Base-by-base conservation (phyloP, 2,797 vertebrate genomes). In the Crenichthys baileyi region DNA sequence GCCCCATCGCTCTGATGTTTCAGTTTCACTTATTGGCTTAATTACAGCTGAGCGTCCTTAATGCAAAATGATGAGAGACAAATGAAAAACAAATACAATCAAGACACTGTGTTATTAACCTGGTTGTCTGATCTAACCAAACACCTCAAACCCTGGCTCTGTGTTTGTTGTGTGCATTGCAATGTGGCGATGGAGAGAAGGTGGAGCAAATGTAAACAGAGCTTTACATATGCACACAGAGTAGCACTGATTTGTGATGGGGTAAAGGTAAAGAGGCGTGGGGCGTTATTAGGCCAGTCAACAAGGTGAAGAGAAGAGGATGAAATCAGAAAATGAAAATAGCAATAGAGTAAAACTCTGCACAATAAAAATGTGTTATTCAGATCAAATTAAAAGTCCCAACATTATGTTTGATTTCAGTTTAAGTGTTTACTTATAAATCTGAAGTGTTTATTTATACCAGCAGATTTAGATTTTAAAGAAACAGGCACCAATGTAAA, bases 71-170 rank as follows among this genome's bases (percentile, higher is more conserved):
- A 91, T 83, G 89, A 87, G 87, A 93, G 86, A 94, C 89, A 93
- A 93, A 93, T 92, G 91, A 91, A 94, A 94, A 94, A 92, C 90
- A 94, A 94, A 94, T 93, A 93, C 91, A 94, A 94, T 94, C 92
- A 93, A 89, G 87, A 77, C 84, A 83, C 90, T 90, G 91, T 93
- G 91, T 92, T 91, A 94, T 95, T 95, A 92, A 91, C 86, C 90
- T 85, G 83, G 87, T 89, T 85, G 89, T 93, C 92, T 92, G 85
- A 92, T 88, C 83, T 83, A 76, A 78, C n/a, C 61, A 72, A 78
- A 73, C 84, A 89, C 84, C 58, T 80, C 63, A 63, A 73, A 65
- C 48, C 63, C 65, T 5, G 48, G 78, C 85, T 78, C 80, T 36
- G 11, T 85, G 90, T 90, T 87, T 93, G 91, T 86, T 88, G 83